phyloP scores from a whole-genome alignment of 2,113 vertebrate genomes.

The Serilophus lunatus region DNA sequence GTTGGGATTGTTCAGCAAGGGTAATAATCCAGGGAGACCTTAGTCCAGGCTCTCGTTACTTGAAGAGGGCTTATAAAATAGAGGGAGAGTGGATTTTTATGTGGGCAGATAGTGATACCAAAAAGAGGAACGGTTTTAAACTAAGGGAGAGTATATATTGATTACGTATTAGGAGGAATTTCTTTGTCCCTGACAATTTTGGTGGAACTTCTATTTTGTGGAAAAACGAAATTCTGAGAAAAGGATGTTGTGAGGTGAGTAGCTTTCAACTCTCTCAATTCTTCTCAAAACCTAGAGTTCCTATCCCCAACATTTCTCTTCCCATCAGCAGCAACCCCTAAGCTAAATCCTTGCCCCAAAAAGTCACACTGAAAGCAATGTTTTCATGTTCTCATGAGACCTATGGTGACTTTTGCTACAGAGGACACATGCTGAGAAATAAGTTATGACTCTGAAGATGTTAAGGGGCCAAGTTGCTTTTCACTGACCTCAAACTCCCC shows the following conservation, averaged over 20 bases:
- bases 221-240: not conserved
- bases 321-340: not conserved
- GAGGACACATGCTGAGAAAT: not conserved
- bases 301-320: not conserved
- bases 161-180: not conserved
- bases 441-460: not conserved
- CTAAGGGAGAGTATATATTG: not conserved
- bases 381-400: not conserved
- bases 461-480: not conserved
- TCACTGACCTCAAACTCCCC: not conserved
- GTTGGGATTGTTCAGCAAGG: not conserved
- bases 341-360: not conserved
- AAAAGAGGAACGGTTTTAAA: not conserved
- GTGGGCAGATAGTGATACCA: not conserved
- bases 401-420: not conserved
- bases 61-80: not conserved
- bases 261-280: not conserved
- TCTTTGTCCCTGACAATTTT: not conserved
- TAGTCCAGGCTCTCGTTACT: not conserved
- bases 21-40: not conserved
- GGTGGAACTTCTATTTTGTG: not conserved
- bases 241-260: not conserved
- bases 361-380: not conserved
- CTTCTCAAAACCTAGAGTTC: not conserved
- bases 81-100: not conserved